Conservation (phyloP, 2,888 invertebrate species). For the Oeneis ivallda region DNA sequence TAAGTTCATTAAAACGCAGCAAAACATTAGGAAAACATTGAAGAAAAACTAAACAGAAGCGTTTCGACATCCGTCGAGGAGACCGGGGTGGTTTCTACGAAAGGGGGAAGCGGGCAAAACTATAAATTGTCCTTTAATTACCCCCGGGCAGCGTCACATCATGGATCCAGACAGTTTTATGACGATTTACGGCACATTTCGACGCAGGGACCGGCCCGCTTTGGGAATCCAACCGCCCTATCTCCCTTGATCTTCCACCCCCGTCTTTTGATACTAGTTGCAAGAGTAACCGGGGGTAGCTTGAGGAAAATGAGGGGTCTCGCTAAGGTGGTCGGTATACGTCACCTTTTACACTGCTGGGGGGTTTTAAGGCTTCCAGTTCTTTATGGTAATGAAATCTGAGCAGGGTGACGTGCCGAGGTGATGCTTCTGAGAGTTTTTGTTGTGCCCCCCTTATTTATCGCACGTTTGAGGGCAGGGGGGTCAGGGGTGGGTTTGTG, state of each 20-base stretch:
- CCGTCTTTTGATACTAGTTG: slow-evolving; percentile 30
- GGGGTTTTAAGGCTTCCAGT: slow-evolving; percentile 81
- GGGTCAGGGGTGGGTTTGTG: slow-evolving; percentile 54
- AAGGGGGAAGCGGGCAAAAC: slow-evolving; percentile 69
- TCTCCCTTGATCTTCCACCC: slow-evolving; percentile 46
- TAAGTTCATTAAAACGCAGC: neutral
- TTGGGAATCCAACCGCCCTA: slow-evolving; percentile 69
- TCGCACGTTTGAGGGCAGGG: slow-evolving; percentile 75
- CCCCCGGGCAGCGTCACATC: slow-evolving; percentile 86
- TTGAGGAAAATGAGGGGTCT: slow-evolving; percentile 37
- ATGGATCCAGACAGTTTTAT: slow-evolving; percentile 88
- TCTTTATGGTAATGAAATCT: slow-evolving; percentile 83
- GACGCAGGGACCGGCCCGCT: slow-evolving; percentile 67
- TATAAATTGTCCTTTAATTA: slow-evolving; percentile 83
- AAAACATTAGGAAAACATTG: slow-evolving; percentile 42
- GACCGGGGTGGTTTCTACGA: slow-evolving; percentile 52
- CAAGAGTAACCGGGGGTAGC: slow-evolving; percentile 28
- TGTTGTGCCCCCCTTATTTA: slow-evolving; percentile 79
- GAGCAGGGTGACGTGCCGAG: slow-evolving; percentile 80
- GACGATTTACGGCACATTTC: slow-evolving; percentile 82
- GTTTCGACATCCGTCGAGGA: slow-evolving; percentile 59
- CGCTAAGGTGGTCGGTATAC: slow-evolving; percentile 45
- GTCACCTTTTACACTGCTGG: slow-evolving; percentile 60
- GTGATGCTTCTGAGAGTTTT: slow-evolving; percentile 79
- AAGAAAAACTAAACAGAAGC: slow-evolving; percentile 52